phyloP scores from a whole-genome alignment of 2,888 invertebrate genomes.

The Parochlus steinenii region DNA sequence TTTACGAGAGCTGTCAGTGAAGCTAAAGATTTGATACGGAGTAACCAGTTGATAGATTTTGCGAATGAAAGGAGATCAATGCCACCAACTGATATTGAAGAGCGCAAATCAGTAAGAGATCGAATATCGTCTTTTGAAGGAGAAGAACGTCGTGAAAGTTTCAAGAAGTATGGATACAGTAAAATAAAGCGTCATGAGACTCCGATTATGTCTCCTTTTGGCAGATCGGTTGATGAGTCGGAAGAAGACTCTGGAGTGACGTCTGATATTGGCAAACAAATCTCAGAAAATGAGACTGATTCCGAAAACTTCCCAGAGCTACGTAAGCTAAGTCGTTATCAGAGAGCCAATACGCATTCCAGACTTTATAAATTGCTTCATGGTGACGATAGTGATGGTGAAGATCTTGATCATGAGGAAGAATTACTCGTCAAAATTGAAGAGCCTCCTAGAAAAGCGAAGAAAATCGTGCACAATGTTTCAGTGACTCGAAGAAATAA shows the following conservation, averaged over 20 bases:
- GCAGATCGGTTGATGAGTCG: slow-evolving; percentile 29
- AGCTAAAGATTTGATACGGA: slow-evolving; percentile 8
- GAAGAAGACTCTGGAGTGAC: slow-evolving; percentile 59
- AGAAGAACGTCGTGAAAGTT: slow-evolving; percentile 16
- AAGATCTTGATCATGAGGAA: slow-evolving; percentile 19
- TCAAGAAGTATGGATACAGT: slow-evolving; percentile 17
- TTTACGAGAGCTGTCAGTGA: background rate
- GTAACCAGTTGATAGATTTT: slow-evolving; percentile 6
- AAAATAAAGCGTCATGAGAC: too few species aligned
- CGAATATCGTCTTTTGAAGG: slow-evolving; percentile 18
- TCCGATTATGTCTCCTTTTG: slow-evolving; percentile 23
- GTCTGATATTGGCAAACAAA: slow-evolving; percentile 46
- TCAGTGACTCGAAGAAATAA: slow-evolving; percentile 28
- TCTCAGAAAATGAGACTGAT: slow-evolving; percentile 48
- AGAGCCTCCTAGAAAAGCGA: slow-evolving; percentile 15
- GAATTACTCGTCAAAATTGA: slow-evolving; percentile 19
- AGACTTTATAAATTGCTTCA: slow-evolving; percentile 48
- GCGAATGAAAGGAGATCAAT: slow-evolving; percentile 8
- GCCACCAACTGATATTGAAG: background rate
- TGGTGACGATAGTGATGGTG: slow-evolving; percentile 33
- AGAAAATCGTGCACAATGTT: slow-evolving; percentile 29
- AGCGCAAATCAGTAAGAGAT: slow-evolving; percentile 3
- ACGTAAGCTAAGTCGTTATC: slow-evolving; percentile 41
- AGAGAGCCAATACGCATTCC: slow-evolving; percentile 55
- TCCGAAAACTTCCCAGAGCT: slow-evolving; percentile 41